Conservation (phyloP, 2,797 vertebrate genomes). For the Xenentodon cancila region DNA sequence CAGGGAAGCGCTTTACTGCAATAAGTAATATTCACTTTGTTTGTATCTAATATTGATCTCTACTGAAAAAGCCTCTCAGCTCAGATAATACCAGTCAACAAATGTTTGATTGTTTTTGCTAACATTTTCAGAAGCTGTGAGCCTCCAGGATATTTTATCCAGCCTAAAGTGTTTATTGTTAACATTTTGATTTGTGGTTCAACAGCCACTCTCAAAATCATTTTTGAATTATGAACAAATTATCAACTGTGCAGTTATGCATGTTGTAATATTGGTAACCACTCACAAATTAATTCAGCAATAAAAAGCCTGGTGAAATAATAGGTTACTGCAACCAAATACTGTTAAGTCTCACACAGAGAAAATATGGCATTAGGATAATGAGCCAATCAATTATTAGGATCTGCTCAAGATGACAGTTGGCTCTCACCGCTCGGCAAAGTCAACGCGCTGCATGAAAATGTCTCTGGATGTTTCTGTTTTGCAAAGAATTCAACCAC, state of each 20-base stretch:
- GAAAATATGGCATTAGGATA: slow-evolving; percentile 59
- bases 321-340: slow-evolving; percentile 50
- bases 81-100: slow-evolving; percentile 31
- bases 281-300: slow-evolving; percentile 44
- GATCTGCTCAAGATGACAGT: slow-evolving; percentile 62
- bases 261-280: slow-evolving; percentile 44
- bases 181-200: background rate
- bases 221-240: slow-evolving; percentile 35
- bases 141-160: slow-evolving; percentile 8
- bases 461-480: slow-evolving; percentile 50
- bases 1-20: background rate
- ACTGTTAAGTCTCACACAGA: slow-evolving; percentile 49
- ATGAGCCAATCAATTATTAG: slow-evolving; percentile 72
- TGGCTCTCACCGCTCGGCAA: slow-evolving; percentile 43
- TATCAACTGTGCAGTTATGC: slow-evolving; percentile 29
- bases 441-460: slow-evolving; percentile 40
- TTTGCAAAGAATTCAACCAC: slow-evolving; percentile 33
- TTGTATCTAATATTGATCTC: slow-evolving; percentile 47
- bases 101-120: slow-evolving; percentile 15
- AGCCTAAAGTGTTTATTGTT: slow-evolving; percentile 7
- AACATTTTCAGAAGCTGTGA: slow-evolving; percentile 26
- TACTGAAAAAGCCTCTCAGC: slow-evolving; percentile 34
- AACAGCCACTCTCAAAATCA: slow-evolving; percentile 19
- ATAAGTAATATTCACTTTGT: slow-evolving; percentile 22
- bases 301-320: slow-evolving; percentile 55